Base-by-base conservation (phyloP, 2,797 vertebrate genomes). In the Philypnodon macrostomus region DNA sequence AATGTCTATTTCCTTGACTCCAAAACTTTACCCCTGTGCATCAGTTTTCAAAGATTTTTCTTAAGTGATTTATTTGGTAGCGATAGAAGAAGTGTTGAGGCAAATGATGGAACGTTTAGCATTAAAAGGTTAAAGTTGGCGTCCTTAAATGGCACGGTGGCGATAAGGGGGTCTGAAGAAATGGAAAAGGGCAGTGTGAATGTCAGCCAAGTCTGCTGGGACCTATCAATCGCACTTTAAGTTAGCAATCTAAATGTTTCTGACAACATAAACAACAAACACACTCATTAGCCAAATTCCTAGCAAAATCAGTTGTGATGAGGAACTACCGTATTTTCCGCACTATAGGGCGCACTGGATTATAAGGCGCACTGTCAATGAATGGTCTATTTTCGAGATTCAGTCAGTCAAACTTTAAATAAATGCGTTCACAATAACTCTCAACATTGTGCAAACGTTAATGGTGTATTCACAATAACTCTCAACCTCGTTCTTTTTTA, bases 111-210 rank as follows among this genome's bases (percentile, higher is more conserved):
- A 59, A 53, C 71, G 52, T 75, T 87, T 82, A 76, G 63, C 13
- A 32, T 60, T 68, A 80, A 86, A 85, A 85, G 83, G 83, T 85
- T 71, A 81, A 79, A 83, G 83, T 83, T 78, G 65, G 40, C 49
- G 4, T 76, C 74, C 52, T 26, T 57, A 83, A 84, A 81, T 72
- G 70, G 77, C 73, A 84, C 63, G 33, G 49, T 56, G 63, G 49
- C 47, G 54, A 82, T 77, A 77, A 74, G 75, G 60, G 47, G 37
- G 41, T 70, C 65, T 70, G 57, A 82, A 60, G 55, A 76, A 44
- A n/a, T 8, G 17, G 62, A 45, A 86, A 86, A 85, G 80, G 84
- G 74, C 81, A 83, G 40, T 44, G 58, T 73, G 85, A 84, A 84
- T 85, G 84, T 83, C 83, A 86, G 69, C 62, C 37, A 53, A 65